phyloP scores from a whole-genome alignment of 2,797 vertebrate species.

The Neoniphon sammara region DNA sequence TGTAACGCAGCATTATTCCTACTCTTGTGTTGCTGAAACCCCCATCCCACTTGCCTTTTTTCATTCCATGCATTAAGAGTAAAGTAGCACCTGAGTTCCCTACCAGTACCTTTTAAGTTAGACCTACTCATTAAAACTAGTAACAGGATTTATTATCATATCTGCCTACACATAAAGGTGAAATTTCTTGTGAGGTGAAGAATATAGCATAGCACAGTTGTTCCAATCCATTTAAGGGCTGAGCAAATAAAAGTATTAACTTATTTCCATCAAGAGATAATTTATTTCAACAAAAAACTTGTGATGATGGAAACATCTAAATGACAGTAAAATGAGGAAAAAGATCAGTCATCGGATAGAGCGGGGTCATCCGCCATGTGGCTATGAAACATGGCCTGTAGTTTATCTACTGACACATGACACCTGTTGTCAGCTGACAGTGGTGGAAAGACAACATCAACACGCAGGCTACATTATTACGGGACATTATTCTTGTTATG shows the following conservation, averaged over 20 bases:
- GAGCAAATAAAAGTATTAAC: background rate
- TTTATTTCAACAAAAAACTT: background rate
- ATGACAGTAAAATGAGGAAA: slow-evolving; percentile 12
- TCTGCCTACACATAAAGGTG: background rate
- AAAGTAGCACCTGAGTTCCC: too few species aligned
- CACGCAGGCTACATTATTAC: background rate
- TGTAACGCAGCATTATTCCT: too few species aligned
- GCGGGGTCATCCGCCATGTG: background rate
- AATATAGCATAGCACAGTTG: background rate
- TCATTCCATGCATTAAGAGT: too few species aligned
- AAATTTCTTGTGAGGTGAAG: background rate
- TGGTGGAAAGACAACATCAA: slow-evolving; percentile 9
- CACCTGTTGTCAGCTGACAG: slow-evolving; percentile 63
- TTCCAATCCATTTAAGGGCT: background rate
- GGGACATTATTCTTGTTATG: background rate
- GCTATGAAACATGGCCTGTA: slow-evolving; percentile 47
- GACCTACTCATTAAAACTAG: background rate
- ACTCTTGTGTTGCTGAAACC: too few species aligned
- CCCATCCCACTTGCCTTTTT: too few species aligned
- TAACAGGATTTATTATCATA: background rate
- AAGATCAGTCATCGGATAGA: background rate
- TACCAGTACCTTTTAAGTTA: too few species aligned
- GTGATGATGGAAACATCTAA: background rate
- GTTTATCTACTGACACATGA: slow-evolving; percentile 44
- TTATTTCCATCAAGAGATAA: background rate